A percentile compares a stretch with the other conserved stretches of the same genome.
Conservation (phyloP, 2,113 vertebrate genomes). For the Ceratotherium simum region DNA sequence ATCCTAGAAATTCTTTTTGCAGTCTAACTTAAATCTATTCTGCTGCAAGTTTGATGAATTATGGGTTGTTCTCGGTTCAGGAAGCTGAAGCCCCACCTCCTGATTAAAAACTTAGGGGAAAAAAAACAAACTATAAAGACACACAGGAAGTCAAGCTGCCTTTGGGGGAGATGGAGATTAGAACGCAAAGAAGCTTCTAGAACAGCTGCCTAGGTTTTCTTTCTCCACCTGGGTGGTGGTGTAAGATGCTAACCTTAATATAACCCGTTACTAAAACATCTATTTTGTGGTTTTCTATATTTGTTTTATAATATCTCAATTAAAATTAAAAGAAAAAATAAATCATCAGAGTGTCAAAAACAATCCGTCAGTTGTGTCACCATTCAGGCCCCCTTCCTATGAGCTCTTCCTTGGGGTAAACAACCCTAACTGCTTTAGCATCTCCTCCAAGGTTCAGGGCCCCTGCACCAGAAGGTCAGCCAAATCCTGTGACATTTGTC, state of each 20-base stretch:
- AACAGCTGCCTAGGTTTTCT: neutral
- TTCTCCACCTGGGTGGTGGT: neutral
- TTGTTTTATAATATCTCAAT: neutral
- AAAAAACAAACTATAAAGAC: neutral
- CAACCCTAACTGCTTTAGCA: neutral
- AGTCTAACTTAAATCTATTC: slow-evolving; percentile 24
- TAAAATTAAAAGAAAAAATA: slow-evolving; percentile 30
- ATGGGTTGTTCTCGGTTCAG: neutral
- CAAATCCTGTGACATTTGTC: neutral
- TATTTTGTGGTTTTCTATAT: neutral
- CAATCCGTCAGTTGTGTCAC: neutral
- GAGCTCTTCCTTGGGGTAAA: neutral
- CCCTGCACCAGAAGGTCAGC: neutral
- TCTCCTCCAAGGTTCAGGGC: neutral
- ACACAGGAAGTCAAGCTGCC: neutral
- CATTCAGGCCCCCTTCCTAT: neutral
- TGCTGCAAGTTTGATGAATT: neutral
- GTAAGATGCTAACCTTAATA: neutral
- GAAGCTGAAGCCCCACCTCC: neutral
- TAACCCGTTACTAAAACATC: neutral
- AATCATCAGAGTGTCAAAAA: neutral
- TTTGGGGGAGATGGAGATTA: neutral
- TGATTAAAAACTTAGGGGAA: neutral
- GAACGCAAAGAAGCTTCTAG: neutral
- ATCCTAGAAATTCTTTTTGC: slow-evolving; percentile 14